phyloP scores from a whole-genome alignment of 64 coral and sea anemone species.

The Orbicella faveolata region DNA sequence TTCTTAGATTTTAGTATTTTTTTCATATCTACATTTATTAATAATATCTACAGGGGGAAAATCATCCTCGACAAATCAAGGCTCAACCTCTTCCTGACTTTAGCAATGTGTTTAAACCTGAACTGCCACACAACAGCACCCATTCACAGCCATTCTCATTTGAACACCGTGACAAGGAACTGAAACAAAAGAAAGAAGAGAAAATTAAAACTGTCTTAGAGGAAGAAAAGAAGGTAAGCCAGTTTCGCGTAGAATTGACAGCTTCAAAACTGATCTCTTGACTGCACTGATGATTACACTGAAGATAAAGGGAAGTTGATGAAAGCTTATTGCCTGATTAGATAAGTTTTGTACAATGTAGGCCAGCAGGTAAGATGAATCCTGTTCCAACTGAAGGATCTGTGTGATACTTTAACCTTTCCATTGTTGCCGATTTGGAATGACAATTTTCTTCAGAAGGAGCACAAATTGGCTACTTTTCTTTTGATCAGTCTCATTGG shows the following conservation, averaged over 20 bases:
- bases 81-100: slow-evolving; percentile 88
- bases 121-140: slow-evolving; percentile 70
- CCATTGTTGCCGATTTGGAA: too few species aligned
- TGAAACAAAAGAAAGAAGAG: slow-evolving; percentile 75
- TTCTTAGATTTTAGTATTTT: background rate
- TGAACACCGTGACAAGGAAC: slow-evolving; percentile 81
- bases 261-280: background rate
- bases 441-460: too few species aligned
- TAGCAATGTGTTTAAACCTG: slow-evolving; percentile 76
- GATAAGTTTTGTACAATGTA: too few species aligned
- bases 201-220: slow-evolving; percentile 79
- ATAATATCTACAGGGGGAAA: slow-evolving; percentile 39
- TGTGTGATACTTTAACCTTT: too few species aligned
- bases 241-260: background rate
- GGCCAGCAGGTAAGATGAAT: too few species aligned
- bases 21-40: background rate
- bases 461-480: too few species aligned
- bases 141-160: slow-evolving; percentile 86
- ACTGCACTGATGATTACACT: too few species aligned
- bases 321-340: too few species aligned
- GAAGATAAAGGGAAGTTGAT: too few species aligned
- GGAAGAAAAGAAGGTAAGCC: slow-evolving; percentile 81
- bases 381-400: too few species aligned
- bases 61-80: slow-evolving; percentile 61
- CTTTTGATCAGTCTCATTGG: too few species aligned